Evolutionary conservation across 2,113 vertebrate genomes (phyloP).

Genomic region (Xenopus laevis): DNA sequence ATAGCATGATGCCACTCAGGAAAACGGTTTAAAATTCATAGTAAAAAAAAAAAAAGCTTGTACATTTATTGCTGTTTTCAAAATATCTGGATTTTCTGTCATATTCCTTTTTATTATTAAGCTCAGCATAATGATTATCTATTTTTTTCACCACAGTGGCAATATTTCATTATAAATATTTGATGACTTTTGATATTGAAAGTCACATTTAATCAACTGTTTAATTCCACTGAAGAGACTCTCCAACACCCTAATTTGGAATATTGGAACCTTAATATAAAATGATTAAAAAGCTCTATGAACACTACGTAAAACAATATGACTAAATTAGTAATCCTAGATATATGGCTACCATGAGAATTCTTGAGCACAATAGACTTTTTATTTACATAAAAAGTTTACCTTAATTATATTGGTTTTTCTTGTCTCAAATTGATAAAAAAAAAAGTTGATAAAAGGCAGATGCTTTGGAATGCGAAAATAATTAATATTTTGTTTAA

Average conservation of each 20-base stretch:
- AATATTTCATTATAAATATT: constrained; percentile 36
- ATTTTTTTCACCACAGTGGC: constrained; percentile 17
- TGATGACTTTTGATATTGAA: constrained; percentile 26
- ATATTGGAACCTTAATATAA: constrained; percentile 4
- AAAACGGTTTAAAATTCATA: not conserved
- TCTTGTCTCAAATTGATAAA: too few species aligned
- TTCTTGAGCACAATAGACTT: not conserved
- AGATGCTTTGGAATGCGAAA: too few species aligned
- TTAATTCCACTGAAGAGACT: constrained; percentile 12
- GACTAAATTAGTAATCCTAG: constrained; percentile 1
- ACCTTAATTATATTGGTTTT: too few species aligned
- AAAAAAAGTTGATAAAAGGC: too few species aligned
- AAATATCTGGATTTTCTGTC: constrained; percentile 4
- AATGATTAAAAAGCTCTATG: not conserved
- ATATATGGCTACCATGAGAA: not conserved
- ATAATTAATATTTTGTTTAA: too few species aligned
- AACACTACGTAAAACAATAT: constrained; percentile 11
- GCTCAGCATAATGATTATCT: constrained; percentile 8
- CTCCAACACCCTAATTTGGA: constrained; percentile 1
- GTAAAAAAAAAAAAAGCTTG: too few species aligned
- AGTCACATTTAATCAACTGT: constrained; percentile 28
- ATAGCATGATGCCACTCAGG: not conserved
- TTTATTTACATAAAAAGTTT: not conserved
- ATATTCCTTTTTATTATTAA: constrained; percentile 18
- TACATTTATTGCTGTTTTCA: not conserved